Conservation (phyloP, 2,888 invertebrate species). For the Didymodactylos carnosus region DNA sequence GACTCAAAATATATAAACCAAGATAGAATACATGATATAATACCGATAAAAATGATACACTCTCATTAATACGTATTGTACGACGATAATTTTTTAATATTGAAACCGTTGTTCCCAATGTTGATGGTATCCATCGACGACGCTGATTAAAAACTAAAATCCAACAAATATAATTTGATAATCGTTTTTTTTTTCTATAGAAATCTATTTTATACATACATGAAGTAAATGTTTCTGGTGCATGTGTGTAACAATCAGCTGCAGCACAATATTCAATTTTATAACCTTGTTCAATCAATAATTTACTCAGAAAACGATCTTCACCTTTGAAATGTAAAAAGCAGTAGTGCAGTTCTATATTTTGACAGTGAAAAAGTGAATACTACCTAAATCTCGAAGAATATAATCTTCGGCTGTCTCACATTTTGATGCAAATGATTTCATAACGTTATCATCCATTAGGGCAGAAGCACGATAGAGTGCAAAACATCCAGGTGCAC, state of each 20-base stretch:
- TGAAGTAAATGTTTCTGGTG: slow-evolving; percentile 50
- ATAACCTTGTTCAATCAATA: slow-evolving; percentile 82
- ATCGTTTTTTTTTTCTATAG: no score
- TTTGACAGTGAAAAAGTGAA: background rate
- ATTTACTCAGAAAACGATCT: slow-evolving; percentile 93
- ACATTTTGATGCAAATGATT: slow-evolving; percentile 38
- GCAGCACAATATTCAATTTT: slow-evolving; percentile 96
- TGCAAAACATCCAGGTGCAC: slow-evolving; percentile 88
- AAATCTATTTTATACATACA: background rate
- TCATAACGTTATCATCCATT: slow-evolving; percentile 95
- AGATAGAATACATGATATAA: slow-evolving; percentile 24
- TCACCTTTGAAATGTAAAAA: slow-evolving; percentile 45
- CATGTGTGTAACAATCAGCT: slow-evolving; percentile 94
- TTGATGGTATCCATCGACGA: slow-evolving; percentile 93
- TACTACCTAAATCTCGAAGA: slow-evolving; percentile 7
- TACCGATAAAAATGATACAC: slow-evolving; percentile 24
- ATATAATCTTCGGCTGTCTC: slow-evolving; percentile 11
- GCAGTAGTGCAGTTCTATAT: no score
- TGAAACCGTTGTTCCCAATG: slow-evolving; percentile 95
- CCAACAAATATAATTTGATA: no score
- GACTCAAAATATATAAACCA: slow-evolving; percentile 19
- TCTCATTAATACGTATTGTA: slow-evolving; percentile 23
- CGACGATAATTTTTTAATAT: slow-evolving; percentile 36
- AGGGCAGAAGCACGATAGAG: slow-evolving; percentile 80
- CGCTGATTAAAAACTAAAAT: slow-evolving; percentile 97